Base-by-base conservation (phyloP, 2,888 invertebrate genomes). In the Cerceris rybyensis region DNA sequence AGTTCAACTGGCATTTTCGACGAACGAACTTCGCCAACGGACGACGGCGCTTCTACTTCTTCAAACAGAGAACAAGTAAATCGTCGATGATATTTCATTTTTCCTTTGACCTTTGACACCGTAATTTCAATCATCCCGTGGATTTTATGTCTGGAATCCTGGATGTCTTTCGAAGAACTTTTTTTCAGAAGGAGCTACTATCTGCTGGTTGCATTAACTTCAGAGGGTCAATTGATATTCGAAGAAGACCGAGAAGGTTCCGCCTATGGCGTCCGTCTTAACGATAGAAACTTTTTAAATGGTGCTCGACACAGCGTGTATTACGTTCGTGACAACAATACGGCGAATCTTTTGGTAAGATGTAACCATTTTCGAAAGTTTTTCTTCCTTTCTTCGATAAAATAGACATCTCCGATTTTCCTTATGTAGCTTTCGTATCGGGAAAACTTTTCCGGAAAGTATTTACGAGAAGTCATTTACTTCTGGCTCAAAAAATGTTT, bases 1-100 rank as follows among this genome's bases (percentile, higher is more conserved):
- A 92, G 95, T 97, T 41, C 96, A 97, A 92, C 91, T 98, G 75
- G 98, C 98, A 0, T 98, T 98, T 92, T 98, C 98, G 0, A 97
- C 96, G 79, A 95, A 95, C 87, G 96, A 97, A 91, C 93, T 96
- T 46, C 94, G 96, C 13, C 96, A 97, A 81, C 95, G 96, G 87
- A 96, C 96, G 88, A 96, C 96, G 4, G 96, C 96, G 0, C 93
- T 98, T 72, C 91, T 98, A 17, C 93, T 98, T 67, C 93, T 98
- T 6, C 97, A 97, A 93, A 97, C 97, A 0, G 96, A 96, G 88
- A 96, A 96, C 87, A 96, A 95, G 96, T 96, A 94, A 93, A 93
- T 87, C 64, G 7, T 79, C 50, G 7, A 49, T 58, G 65, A 70
- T 60, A 28, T 55, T 50, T 54, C 55, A 8, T 7, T 54, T 68